These are phyloP conservation scores for Callyntrura sp. DNA, from an alignment of 2,888 invertebrate species.

Conservation along the genomic window DNA sequence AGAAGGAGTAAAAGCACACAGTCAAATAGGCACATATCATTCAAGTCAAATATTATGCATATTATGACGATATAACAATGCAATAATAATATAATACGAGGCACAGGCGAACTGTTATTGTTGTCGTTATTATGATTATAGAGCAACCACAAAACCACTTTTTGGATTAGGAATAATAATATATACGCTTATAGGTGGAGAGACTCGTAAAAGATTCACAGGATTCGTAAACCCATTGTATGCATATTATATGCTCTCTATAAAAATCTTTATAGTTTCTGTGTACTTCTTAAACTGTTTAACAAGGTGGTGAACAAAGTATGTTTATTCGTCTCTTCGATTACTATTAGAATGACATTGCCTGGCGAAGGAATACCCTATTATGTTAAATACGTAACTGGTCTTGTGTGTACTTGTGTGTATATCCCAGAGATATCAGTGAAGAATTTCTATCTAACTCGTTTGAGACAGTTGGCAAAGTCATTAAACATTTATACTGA, in stretches of 20 bases:
- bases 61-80: slow-evolving; percentile 43
- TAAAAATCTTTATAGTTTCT: not conserved
- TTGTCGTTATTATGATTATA: slow-evolving; percentile 37
- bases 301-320: slow-evolving; percentile 69
- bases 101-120: slow-evolving; percentile 45
- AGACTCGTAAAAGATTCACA: slow-evolving; percentile 65
- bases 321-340: slow-evolving; percentile 26
- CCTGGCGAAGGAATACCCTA: not conserved
- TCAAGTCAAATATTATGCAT: slow-evolving; percentile 15
- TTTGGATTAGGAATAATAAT: slow-evolving; percentile 24
- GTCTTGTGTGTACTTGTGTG: not conserved
- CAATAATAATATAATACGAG: slow-evolving; percentile 52
- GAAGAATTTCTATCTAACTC: slow-evolving; percentile 63
- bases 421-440: not conserved
- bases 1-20: slow-evolving; percentile 53
- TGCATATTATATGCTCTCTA: slow-evolving; percentile 14
- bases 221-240: slow-evolving; percentile 34
- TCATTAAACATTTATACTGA: slow-evolving; percentile 77
- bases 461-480: slow-evolving; percentile 74
- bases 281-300: slow-evolving; percentile 29
- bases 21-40: slow-evolving; percentile 53
- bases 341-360: slow-evolving; percentile 16
- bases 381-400: not conserved
- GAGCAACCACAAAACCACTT: slow-evolving; percentile 71
- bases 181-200: slow-evolving; percentile 48